A percentile compares a stretch with the other conserved stretches of the same genome.
Conservation (phyloP, 2,113 vertebrate genomes). For the Chaetodon auriga region DNA sequence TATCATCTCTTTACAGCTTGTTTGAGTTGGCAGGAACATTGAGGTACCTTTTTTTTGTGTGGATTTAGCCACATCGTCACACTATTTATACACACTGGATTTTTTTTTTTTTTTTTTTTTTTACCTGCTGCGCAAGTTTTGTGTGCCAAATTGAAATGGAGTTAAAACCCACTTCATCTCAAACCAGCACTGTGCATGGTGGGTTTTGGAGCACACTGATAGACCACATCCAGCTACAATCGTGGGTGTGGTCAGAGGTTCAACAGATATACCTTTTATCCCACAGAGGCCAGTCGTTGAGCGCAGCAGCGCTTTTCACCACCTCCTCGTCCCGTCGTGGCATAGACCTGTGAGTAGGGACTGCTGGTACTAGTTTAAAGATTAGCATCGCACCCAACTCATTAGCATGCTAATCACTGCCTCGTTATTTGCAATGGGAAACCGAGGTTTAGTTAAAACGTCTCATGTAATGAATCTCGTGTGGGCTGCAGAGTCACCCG, state of each 20-base stretch:
- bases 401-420: slow-evolving; percentile 63
- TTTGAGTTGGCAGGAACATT: neutral
- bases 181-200: neutral
- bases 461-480: slow-evolving; percentile 59
- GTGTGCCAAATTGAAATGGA: neutral
- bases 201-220: no score
- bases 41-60: neutral
- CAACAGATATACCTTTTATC: neutral
- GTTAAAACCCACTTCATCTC: neutral
- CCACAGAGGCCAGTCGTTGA: neutral
- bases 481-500: slow-evolving; percentile 51
- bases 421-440: slow-evolving; percentile 66
- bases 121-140: neutral
- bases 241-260: neutral
- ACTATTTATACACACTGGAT: neutral
- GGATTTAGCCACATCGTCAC: neutral
- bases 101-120: neutral
- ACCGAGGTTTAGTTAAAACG: slow-evolving; percentile 67
- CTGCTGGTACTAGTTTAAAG: slow-evolving; percentile 40
- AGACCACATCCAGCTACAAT: neutral
- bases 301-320: neutral
- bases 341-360: neutral
- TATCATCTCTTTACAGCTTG: neutral
- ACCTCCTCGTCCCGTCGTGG: neutral
- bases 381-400: slow-evolving; percentile 57